Evolutionary conservation across 2,797 vertebrate species (phyloP).

Genomic region (Malurus leucopterus): DNA sequence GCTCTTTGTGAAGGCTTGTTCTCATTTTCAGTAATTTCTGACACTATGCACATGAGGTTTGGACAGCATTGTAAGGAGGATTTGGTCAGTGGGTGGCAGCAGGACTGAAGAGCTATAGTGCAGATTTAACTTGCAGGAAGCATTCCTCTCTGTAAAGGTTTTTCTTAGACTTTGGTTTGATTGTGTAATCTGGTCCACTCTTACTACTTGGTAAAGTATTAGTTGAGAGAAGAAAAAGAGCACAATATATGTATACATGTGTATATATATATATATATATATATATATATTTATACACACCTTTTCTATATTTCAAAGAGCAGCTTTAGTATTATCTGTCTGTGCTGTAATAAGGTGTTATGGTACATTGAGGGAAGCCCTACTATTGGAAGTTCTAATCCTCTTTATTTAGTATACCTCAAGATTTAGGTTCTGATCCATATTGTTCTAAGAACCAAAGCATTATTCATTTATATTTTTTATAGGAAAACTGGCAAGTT

Average conservation of each 20-base stretch:
- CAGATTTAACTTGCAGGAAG: not conserved
- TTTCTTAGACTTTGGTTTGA: not conserved
- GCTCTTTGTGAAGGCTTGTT: not conserved
- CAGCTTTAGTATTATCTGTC: not conserved
- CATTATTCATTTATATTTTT: not conserved
- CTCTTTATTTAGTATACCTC: not conserved
- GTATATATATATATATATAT: too few species aligned
- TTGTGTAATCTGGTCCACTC: not conserved
- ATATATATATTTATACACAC: too few species aligned
- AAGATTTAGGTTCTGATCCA: not conserved
- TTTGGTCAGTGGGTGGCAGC: too few species aligned
- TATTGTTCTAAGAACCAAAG: not conserved
- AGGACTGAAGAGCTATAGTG: not conserved
- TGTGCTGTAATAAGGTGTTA: not conserved
- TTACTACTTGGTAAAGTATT: not conserved
- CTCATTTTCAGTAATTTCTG: not conserved
- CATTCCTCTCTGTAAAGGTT: not conserved
- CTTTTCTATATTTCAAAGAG: not conserved
- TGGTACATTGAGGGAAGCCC: not conserved
- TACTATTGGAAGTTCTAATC: not conserved
- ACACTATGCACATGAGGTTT: rapidly evolving
- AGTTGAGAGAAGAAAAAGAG: not conserved
- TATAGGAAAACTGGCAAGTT: not conserved
- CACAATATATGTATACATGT: not conserved
- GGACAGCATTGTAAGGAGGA: not conserved